Evolutionary conservation across 2,888 invertebrate species (phyloP), one percentile per base, ranked within the genome.

Genomic region (Nomada lathburiana): DNA sequence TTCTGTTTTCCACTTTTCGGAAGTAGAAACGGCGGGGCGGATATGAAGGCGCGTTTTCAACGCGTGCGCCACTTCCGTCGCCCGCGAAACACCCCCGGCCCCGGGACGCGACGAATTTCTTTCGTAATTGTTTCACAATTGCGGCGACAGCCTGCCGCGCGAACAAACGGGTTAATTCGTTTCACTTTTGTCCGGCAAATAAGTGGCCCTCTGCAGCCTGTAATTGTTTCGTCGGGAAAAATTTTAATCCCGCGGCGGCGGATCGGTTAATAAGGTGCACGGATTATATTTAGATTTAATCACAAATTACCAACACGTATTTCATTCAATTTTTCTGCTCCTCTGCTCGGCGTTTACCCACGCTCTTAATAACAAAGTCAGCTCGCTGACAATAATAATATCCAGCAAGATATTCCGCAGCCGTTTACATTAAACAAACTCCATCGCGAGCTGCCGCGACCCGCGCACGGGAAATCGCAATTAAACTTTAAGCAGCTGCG

Each of bases 11-110:
- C 65, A 9, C 36, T 67, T 67, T 67, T 67, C 67, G 67, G 67
- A 67, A 67, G 53, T 67, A 53, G 67, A 67, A 67, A 53, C 67
- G 36, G 29, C 52, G n/a, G 7, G 26, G n/a, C 67, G 67, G 67
- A 67, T 67, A 67, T 67, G 67, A 47, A 53, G 36, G 36, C 36
- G 50, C 67, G n/a, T n/a, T 42, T 13, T 47, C 64, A n/a, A 26
- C 20, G 20, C 55, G 55, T 55, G 23, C 20, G 5, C 57, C 9
- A 7, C 52, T 36, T 65, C 65, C 29, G 52, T 9, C n/a, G 13
- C 16, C 52, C 3, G n/a, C n/a, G 13, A n/a, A 52, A 36, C 29
- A 9, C 10, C 9, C 20, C 23, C 9, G 23, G 23, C 11, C 23
- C 1, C n/a, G 29, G 16, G 2, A 0, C 16, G 52, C 52, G 36